These are phyloP conservation scores for Drosophila truncata DNA, from an alignment of 1,140 invertebrate species.

Conservation along the genomic window DNA sequence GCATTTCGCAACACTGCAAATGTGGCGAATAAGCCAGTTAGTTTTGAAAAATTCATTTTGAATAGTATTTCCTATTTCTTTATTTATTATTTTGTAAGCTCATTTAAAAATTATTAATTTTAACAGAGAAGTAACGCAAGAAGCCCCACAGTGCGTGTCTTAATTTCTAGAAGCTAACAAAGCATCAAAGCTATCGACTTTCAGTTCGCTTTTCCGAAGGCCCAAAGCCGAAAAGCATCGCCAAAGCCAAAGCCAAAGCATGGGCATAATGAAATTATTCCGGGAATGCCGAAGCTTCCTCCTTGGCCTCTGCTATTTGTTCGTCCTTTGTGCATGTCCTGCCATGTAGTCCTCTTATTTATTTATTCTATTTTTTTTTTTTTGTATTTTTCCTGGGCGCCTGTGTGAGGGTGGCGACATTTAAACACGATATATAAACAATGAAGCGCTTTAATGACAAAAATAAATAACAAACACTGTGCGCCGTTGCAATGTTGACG, in stretches of 20 bases:
- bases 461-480: slow-evolving; percentile 60
- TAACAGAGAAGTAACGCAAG: too few species aligned
- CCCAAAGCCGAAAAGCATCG: background rate
- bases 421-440: slow-evolving; percentile 75
- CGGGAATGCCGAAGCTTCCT: slow-evolving; percentile 3
- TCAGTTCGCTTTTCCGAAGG: slow-evolving; percentile 13
- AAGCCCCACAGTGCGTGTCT: background rate
- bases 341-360: background rate
- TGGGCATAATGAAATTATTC: slow-evolving; percentile 36
- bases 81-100: background rate
- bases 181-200: slow-evolving; percentile 35
- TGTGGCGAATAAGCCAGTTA: background rate
- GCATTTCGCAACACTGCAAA: background rate
- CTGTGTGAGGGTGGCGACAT: slow-evolving; percentile 34
- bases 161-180: slow-evolving; percentile 26
- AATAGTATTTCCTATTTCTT: background rate
- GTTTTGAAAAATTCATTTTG: background rate
- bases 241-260: slow-evolving; percentile 7
- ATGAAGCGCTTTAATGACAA: slow-evolving; percentile 69
- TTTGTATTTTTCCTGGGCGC: background rate
- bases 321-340: slow-evolving; percentile 17
- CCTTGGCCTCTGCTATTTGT: background rate
- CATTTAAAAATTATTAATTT: background rate
- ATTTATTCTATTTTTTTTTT: too few species aligned
- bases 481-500: slow-evolving; percentile 52